Evolutionary conservation across 2,888 invertebrate species (phyloP).

Genomic region (Tetropium fuscum): DNA sequence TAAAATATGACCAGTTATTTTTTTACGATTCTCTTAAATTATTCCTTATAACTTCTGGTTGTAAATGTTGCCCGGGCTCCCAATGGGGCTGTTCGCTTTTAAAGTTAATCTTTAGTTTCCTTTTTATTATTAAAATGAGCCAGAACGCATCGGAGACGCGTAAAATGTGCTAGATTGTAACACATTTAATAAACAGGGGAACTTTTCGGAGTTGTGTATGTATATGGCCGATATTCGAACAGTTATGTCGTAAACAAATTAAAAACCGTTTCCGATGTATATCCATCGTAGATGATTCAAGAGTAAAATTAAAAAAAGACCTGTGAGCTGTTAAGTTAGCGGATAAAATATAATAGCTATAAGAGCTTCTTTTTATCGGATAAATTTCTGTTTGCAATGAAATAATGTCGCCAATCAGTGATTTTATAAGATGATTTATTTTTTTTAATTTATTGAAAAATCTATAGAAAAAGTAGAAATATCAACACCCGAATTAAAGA

Average conservation of each 20-base stretch:
- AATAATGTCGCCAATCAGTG: no score
- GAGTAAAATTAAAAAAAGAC: no score
- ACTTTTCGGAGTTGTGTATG: background rate
- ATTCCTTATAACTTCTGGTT: constrained; percentile 28
- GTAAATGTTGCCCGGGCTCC: constrained; percentile 10
- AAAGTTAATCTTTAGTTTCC: constrained; percentile 10
- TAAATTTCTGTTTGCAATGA: no score
- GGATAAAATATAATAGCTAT: no score
- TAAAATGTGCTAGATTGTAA: constrained; percentile 23
- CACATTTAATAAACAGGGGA: constrained; percentile 1
- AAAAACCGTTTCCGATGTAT: background rate
- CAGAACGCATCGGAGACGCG: constrained; percentile 12
- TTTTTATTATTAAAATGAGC: constrained; percentile 19
- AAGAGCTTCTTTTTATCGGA: no score
- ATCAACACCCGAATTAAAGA: background rate
- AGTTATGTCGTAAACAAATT: background rate
- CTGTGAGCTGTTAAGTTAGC: no score
- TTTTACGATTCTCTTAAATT: constrained; percentile 30
- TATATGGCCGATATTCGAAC: background rate
- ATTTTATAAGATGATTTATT: no score
- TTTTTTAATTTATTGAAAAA: no score
- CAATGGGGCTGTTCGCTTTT: background rate
- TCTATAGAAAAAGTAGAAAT: background rate
- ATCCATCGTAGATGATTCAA: no score
- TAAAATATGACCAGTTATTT: constrained; percentile 26